Evolutionary conservation across 2,888 invertebrate species (phyloP).

Genomic region (Acronicta aceris): DNA sequence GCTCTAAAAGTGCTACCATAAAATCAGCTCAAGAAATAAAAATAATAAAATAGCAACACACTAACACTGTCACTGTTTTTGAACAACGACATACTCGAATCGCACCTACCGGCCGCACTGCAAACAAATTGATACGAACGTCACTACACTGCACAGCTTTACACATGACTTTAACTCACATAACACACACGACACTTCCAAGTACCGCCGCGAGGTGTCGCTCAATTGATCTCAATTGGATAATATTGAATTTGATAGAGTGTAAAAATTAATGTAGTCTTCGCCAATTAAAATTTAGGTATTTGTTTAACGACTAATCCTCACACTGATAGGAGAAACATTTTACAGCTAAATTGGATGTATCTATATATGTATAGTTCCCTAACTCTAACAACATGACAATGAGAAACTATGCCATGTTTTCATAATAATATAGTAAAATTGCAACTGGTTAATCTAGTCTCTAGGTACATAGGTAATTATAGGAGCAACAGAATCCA

Average conservation of each 20-base stretch:
- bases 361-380: no score
- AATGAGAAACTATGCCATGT: no score
- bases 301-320: conserved; percentile 1
- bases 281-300: conserved; percentile 17
- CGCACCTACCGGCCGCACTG: conserved; percentile 50
- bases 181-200: conserved; percentile 14
- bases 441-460: no score
- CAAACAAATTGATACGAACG: conserved; percentile 48
- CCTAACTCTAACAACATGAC: not conserved
- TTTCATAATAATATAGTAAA: no score
- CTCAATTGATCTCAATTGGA: conserved; percentile 49
- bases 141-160: conserved; percentile 10
- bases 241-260: conserved; percentile 35
- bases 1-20: conserved; percentile 6
- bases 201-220: conserved; percentile 20
- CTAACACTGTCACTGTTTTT: conserved; percentile 84
- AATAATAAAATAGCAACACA: conserved; percentile 54
- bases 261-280: conserved; percentile 19
- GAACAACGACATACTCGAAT: conserved; percentile 79
- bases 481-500: no score
- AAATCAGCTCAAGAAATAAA: conserved; percentile 15
- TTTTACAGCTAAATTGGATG: not conserved
- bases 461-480: no score
- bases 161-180: conserved; percentile 4
- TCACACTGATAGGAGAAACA: not conserved